Evolutionary conservation across 2,888 invertebrate species (phyloP).

Genomic region (Prenolepis imparis): DNA sequence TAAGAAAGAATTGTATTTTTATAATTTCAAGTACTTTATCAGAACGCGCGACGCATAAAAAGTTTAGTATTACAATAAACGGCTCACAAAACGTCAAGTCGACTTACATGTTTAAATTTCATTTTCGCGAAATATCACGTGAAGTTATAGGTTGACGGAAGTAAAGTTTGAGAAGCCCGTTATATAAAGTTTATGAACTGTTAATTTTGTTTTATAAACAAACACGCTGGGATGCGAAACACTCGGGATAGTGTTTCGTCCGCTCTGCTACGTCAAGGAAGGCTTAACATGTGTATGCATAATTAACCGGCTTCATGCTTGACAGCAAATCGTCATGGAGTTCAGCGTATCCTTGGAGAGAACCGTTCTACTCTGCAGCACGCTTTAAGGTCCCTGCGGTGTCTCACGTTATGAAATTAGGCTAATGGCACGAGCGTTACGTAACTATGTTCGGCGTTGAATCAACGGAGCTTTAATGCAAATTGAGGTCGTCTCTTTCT

Average conservation of each 20-base stretch:
- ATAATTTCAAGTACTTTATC: background rate
- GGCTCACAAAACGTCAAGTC: background rate
- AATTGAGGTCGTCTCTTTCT: conserved; percentile 27
- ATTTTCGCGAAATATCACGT: background rate
- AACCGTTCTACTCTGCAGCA: conserved; percentile 28
- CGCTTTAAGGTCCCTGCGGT: conserved; percentile 32
- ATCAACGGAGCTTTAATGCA: conserved; percentile 24
- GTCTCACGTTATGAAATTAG: conserved; percentile 53
- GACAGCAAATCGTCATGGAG: conserved; percentile 50
- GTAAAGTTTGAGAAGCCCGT: background rate
- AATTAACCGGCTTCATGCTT: conserved; percentile 53
- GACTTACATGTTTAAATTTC: background rate
- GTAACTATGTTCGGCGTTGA: conserved; percentile 10
- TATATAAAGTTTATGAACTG: background rate
- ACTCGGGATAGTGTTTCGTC: background rate
- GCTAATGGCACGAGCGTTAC: conserved; percentile 48
- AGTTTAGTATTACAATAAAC: background rate
- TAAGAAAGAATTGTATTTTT: background rate
- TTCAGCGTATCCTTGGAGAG: conserved; percentile 49
- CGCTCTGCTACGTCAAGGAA: conserved; percentile 20
- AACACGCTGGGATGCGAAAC: background rate
- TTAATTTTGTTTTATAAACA: conserved; percentile 1
- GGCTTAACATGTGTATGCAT: conserved; percentile 39
- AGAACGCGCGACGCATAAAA: background rate
- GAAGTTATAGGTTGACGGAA: background rate